Conservation (phyloP, 1,140 invertebrate species). For the Nephotettix cincticeps region DNA sequence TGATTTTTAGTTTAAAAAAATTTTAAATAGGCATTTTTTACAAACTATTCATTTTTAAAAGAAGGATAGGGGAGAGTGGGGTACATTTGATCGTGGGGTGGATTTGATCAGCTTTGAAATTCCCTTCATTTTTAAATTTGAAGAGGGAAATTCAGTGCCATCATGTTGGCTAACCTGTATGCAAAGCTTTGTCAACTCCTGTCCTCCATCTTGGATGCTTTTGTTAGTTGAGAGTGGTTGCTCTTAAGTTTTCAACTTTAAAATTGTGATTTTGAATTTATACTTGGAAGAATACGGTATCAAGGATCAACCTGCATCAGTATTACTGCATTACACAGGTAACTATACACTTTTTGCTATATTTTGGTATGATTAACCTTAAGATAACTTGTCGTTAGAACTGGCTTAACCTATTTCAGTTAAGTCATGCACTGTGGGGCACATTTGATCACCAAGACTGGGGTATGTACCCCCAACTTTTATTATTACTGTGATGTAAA, state of each 20-base stretch:
- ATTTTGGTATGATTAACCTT: slow-evolving; percentile 1
- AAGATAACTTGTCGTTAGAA: neutral
- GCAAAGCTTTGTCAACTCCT: neutral
- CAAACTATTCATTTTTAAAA: too few relatives aligned
- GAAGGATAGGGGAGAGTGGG: neutral
- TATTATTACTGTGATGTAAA: neutral
- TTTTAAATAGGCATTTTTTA: too few relatives aligned
- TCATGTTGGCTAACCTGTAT: neutral
- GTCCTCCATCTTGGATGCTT: neutral
- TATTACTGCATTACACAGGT: neutral
- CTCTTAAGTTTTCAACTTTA: neutral
- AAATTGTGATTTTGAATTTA: neutral
- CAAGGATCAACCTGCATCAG: neutral
- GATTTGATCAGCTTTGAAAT: neutral
- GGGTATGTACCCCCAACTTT: neutral
- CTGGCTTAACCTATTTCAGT: neutral
- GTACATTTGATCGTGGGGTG: neutral
- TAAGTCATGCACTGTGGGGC: neutral
- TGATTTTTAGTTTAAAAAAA: too few relatives aligned
- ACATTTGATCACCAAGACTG: slow-evolving; percentile 2
- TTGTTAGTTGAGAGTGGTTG: neutral
- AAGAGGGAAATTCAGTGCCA: neutral
- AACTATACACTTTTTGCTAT: neutral
- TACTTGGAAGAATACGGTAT: neutral
- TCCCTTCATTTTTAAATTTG: neutral